phyloP scores from a whole-genome alignment of 92 coral and sea anemone genomes.

The Epizoanthus illoricatus region DNA sequence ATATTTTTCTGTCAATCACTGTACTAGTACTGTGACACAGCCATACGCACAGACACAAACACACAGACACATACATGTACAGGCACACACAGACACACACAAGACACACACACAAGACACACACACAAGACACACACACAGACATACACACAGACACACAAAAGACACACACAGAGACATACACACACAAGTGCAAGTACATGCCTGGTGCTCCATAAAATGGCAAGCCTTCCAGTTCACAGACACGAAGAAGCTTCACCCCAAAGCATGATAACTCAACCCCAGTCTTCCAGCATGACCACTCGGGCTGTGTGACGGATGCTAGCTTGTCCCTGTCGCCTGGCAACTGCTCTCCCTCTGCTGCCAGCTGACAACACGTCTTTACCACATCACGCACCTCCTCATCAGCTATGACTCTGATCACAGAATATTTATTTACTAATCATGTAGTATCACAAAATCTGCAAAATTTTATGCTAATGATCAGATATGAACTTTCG shows the following conservation, averaged over 20 bases:
- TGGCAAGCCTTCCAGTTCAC: constrained; percentile 83
- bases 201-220: constrained; percentile 96
- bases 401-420: constrained; percentile 89
- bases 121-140: not conserved
- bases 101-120: not conserved
- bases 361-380: constrained; percentile 82
- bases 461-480: no score
- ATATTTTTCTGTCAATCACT: no score
- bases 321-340: constrained; percentile 78
- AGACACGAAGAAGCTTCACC: constrained; percentile 86
- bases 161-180: not conserved
- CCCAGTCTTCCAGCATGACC: constrained; percentile 99
- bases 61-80: no score
- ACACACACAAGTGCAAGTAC: not conserved
- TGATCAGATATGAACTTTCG: no score
- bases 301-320: constrained; percentile 84
- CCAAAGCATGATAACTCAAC: constrained; percentile 95
- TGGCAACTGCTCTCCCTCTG: constrained; percentile 69
- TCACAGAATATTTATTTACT: not conserved
- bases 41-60: no score
- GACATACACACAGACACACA: not conserved
- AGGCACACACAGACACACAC: not conserved
- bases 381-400: constrained; percentile 83
- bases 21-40: no score
- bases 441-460: no score